Base-by-base conservation (phyloP, 2,888 invertebrate genomes). In the Diplazon laetatorius region DNA sequence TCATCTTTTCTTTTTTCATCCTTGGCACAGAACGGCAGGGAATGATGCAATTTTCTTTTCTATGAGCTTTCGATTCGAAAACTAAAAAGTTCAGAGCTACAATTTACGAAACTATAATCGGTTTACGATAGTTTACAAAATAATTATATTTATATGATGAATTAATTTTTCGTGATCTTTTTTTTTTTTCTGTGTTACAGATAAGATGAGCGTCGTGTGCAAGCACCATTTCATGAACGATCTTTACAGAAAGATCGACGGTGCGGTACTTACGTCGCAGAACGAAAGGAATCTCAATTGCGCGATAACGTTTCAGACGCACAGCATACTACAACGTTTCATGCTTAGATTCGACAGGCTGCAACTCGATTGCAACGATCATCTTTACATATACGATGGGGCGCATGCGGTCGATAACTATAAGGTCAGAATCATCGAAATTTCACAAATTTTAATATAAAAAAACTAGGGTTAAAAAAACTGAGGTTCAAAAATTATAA, bases 331-430 rank as follows among this genome's bases (percentile, higher is more conserved):
- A 87, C 98, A 98, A 92, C 94, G 97, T 86, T 98, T 98, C 92
- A 97, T 98, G 97, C 94, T 98, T 87, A 95, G 97, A 88, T 98
- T 98, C 92, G 97, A 98, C 90, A 94, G 96, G 91, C 93, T 98
- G 86, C 96, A 97, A 91, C 93, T 98, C 81, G 98, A 98, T 92
- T 98, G 98, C 92, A 97, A 97, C 91, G 98, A 98, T 92, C 97
- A 97, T 91, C 94, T 98, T 70, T 96, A 95, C 88, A 96, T 98
- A 89, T 98, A 96, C 90, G 98, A 98, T 92, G 97, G 97, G 1
- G 97, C 97, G 14, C 97, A 97, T 89, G 96, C 96, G 59, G 97
- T 96, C 57, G 96, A 96, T 68, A 95, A 94, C 85, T 96, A 96
- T 86, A 97, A 97, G 96, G 97, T 97, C 88, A 92, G 75, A 55